phyloP scores from a whole-genome alignment of 1,140 invertebrate species.

The Drosophila kohkoa region DNA sequence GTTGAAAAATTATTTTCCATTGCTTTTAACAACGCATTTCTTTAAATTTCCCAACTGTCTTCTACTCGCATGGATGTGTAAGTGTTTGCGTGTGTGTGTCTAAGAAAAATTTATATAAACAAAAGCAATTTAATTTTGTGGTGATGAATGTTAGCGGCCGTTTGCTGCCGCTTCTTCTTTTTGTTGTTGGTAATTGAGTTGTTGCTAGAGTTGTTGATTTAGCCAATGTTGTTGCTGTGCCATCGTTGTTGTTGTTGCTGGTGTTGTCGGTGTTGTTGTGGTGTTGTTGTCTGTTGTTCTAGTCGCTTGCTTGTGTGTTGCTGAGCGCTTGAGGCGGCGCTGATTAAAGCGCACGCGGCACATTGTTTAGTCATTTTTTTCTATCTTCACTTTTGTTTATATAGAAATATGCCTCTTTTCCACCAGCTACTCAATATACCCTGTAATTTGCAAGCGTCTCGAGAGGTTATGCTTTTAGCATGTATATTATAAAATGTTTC shows the following conservation, averaged over 20 bases:
- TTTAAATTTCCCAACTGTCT: conserved; percentile 74
- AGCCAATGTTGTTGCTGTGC: conserved; percentile 32
- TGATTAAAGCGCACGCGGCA: conserved; percentile 73
- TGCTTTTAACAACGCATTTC: conserved; percentile 71
- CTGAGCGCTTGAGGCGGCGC: conserved; percentile 57
- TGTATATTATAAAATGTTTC: background rate
- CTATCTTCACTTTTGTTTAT: conserved; percentile 50
- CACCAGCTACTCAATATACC: conserved; percentile 23
- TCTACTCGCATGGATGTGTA: conserved; percentile 14
- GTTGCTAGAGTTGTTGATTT: conserved; percentile 63
- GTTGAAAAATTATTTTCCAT: conserved; percentile 76
- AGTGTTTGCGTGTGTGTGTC: conserved; percentile 32
- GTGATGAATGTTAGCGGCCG: conserved; percentile 76
- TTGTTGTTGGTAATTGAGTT: conserved; percentile 72
- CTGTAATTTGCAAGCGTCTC: background rate
- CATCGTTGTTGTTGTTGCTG: conserved; percentile 22
- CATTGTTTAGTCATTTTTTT: conserved; percentile 68
- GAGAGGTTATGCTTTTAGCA: background rate
- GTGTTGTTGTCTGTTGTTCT: conserved; percentile 17
- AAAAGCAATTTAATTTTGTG: conserved; percentile 80
- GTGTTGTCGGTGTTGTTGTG: conserved; percentile 30
- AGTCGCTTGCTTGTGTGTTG: conserved; percentile 22
- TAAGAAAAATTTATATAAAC: conserved; percentile 73
- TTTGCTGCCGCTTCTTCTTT: conserved; percentile 60
- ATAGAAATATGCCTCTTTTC: conserved; percentile 34